Base-by-base conservation (phyloP, 2,888 invertebrate species). In the Sialis lutaria region DNA sequence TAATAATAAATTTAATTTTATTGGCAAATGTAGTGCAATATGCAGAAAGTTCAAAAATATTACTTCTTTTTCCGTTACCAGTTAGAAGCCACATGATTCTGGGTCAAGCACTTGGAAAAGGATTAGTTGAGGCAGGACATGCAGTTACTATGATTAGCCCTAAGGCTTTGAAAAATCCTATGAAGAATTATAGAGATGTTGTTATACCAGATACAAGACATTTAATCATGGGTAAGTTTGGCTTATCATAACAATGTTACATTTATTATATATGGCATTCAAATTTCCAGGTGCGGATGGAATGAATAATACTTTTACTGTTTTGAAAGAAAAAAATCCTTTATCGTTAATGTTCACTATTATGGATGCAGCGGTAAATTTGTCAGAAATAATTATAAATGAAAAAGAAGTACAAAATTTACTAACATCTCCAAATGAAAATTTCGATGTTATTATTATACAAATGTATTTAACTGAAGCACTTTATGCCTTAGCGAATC, bases 111-210 rank as follows among this genome's bases (percentile, higher is more conserved):
- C 40, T 50, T n/a, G 32, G 43, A 42, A 12, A 34, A 5, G 50
- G 45, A 7, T 41, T 50, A 39, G 43, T 44, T n/a, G 34, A 48
- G 33, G 37, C 42, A 9, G 50, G 50, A 22, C 42, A 46, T 42
- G 42, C 48, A 31, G 46, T 50, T 5, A 50, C 48, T 6, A 31
- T 50, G 37, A 42, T 50, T 8, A 50, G 48, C 7, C 44, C 50
- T 9, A 49, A 47, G 37, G 45, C 47, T 8, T 33, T 37, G n/a
- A 42, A 48, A 33, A 33, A 34, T 8, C 10, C 12, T 5, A 22
- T 6, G 7, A 40, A 13, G 40, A 40, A 22, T 2, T 22, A 39
- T 39, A 39, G 12, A n/a, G 39, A 39, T 12, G 59, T 70, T 9
- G 55, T 49, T n/a, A 40, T 55, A 30, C 51, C 51, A 4, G 51